phyloP scores from a whole-genome alignment of 2,113 vertebrate genomes.

The Meleagris gallopavo region DNA sequence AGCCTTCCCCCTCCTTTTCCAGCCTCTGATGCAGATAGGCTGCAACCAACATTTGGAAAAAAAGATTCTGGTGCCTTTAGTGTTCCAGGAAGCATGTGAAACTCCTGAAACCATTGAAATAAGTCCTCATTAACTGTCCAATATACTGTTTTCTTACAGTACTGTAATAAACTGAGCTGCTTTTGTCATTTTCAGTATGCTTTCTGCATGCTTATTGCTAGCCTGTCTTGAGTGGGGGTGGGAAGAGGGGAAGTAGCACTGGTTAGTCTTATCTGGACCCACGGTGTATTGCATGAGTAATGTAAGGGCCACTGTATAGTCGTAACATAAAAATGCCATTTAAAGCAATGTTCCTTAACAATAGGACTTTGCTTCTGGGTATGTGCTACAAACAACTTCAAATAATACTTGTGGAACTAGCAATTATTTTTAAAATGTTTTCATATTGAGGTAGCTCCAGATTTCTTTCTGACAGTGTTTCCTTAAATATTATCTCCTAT shows the following conservation, averaged over 20 bases:
- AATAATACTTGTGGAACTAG: neutral
- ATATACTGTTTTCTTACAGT: neutral
- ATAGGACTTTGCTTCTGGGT: neutral
- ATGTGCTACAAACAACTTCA: neutral
- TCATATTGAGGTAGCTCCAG: neutral
- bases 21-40: neutral
- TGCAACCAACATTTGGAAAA: neutral
- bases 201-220: neutral
- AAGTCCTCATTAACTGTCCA: neutral
- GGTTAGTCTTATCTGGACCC: neutral
- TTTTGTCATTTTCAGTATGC: neutral
- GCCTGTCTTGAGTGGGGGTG: neutral
- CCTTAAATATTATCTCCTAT: neutral
- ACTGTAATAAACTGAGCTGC: neutral
- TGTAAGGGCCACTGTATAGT: neutral
- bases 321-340: neutral
- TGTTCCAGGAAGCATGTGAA: neutral
- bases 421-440: neutral
- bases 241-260: neutral
- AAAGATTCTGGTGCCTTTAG: neutral
- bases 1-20: neutral
- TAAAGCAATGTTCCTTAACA: neutral
- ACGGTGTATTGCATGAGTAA: neutral
- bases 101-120: neutral
- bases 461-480: neutral